Conservation (phyloP, 2,113 vertebrate genomes). For the Geococcyx californianus region DNA sequence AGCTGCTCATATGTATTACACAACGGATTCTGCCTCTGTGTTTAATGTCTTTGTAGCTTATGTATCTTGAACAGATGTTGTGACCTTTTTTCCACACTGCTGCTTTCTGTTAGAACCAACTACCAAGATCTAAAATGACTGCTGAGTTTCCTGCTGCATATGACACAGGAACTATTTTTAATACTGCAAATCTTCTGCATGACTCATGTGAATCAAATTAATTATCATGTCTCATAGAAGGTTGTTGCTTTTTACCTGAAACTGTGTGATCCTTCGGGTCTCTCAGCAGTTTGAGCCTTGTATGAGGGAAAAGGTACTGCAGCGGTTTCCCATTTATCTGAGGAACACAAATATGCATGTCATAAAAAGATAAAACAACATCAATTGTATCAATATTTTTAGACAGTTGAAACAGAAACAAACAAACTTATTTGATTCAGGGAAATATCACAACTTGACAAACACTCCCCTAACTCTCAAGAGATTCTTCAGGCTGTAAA, state of each 20-base stretch:
- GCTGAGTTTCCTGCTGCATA: not conserved
- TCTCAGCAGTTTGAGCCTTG: constrained; percentile 86
- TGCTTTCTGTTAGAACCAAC: not conserved
- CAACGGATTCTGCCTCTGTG: not conserved
- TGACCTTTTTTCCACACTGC: not conserved
- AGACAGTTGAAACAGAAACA: not conserved
- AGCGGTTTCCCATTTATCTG: constrained; percentile 88
- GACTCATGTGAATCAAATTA: not conserved
- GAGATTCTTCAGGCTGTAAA: not conserved
- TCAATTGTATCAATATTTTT: not conserved
- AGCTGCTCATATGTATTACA: not conserved
- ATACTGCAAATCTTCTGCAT: not conserved
- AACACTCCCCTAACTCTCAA: not conserved
- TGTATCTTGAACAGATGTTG: not conserved
- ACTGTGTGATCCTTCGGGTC: constrained; percentile 93
- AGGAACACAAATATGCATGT: constrained; percentile 61
- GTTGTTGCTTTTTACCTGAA: constrained; percentile 83
- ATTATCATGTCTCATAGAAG: not conserved
- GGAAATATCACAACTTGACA: not conserved
- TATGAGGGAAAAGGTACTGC: constrained; percentile 90
- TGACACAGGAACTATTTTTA: not conserved
- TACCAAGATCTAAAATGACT: not conserved
- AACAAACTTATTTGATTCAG: not conserved
- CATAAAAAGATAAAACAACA: constrained; percentile 6
- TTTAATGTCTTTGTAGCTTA: not conserved